Evolutionary conservation across 2,113 vertebrate genomes (phyloP).

Genomic region (Paracyprichromis sp.): DNA sequence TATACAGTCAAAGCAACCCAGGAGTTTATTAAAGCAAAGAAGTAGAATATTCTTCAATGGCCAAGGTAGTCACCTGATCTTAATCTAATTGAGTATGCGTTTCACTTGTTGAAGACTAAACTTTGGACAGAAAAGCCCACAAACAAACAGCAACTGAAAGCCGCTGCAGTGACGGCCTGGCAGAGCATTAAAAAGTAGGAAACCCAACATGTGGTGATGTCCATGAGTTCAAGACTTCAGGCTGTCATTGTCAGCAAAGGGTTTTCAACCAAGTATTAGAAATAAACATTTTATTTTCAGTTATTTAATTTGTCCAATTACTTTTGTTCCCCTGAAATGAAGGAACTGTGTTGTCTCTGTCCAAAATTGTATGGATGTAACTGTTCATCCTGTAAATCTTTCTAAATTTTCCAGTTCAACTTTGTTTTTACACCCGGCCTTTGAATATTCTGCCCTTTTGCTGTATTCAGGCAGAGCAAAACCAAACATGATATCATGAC

Average conservation of each 20-base stretch:
- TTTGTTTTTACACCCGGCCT: not conserved
- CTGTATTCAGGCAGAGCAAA: not conserved
- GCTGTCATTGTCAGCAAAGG: not conserved
- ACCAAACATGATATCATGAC: not conserved
- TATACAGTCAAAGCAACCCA: not conserved
- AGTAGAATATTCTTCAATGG: not conserved
- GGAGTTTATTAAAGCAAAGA: not conserved
- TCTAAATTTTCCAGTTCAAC: not conserved
- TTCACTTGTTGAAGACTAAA: not conserved
- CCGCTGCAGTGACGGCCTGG: not conserved
- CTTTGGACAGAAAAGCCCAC: not conserved
- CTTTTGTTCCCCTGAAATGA: not conserved
- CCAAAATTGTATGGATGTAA: not conserved
- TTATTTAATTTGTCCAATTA: not conserved
- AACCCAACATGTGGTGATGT: not conserved
- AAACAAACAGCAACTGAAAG: not conserved
- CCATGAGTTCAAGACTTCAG: not conserved
- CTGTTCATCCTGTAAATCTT: not conserved
- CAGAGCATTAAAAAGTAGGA: not conserved
- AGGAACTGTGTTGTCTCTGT: not conserved
- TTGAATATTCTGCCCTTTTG: not conserved
- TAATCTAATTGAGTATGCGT: not conserved
- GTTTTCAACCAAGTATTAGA: not conserved
- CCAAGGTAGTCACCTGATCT: not conserved
- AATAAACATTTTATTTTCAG: not conserved